Conservation (phyloP, 2,113 vertebrate species). For the Orcinus orca region DNA sequence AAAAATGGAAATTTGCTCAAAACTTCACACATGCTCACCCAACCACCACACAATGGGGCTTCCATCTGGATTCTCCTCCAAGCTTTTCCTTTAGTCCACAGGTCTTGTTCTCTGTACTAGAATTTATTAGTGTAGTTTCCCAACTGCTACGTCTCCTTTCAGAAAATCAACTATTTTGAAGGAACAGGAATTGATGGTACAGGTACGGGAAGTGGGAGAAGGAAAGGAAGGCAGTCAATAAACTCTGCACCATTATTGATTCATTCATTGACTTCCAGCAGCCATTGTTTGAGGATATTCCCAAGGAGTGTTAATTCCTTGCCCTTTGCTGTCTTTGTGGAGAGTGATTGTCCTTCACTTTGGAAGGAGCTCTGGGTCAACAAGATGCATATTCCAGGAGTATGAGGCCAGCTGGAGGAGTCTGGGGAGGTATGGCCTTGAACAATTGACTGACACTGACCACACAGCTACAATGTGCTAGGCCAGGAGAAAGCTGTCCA, state of each 20-base stretch:
- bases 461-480: fast-evolving
- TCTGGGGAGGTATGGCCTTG: background rate
- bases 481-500: background rate
- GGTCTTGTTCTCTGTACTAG: background rate
- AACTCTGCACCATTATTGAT: fast-evolving
- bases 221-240: fast-evolving
- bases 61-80: background rate
- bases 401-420: no score
- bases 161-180: background rate
- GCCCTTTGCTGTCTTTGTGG: background rate
- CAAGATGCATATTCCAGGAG: fast-evolving
- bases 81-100: background rate
- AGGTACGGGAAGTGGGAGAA: background rate
- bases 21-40: fast-evolving
- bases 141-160: background rate
- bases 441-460: no score
- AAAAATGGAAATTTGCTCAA: fast-evolving
- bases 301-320: background rate
- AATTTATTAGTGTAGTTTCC: background rate
- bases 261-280: background rate
- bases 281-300: background rate
- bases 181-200: background rate
- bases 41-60: fast-evolving
- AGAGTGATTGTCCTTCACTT: no score
- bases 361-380: background rate